phyloP scores from a whole-genome alignment of 2,113 vertebrate genomes.

The Oncorhynchus keta region DNA sequence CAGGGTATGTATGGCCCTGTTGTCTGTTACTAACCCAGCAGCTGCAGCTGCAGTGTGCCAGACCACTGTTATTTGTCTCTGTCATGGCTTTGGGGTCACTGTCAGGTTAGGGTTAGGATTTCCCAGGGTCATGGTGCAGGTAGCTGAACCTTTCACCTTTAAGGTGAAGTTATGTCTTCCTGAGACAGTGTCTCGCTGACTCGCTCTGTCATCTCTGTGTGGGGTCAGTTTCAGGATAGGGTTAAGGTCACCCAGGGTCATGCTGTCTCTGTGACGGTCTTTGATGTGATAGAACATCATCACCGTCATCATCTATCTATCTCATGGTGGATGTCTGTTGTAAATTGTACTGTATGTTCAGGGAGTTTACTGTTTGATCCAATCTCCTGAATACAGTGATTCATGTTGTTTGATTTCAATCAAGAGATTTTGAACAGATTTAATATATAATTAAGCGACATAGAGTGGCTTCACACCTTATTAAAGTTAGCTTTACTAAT shows the following conservation, averaged over 20 bases:
- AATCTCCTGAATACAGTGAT: background rate
- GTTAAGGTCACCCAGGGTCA: too few relatives aligned
- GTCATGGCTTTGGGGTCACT: background rate
- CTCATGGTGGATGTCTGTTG: background rate
- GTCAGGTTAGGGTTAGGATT: constrained; percentile 6
- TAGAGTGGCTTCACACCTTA: background rate
- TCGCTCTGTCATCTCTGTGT: background rate
- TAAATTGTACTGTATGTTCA: background rate
- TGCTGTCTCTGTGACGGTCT: background rate
- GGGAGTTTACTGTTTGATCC: background rate
- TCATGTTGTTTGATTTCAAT: background rate
- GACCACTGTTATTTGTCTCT: background rate
- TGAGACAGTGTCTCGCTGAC: background rate
- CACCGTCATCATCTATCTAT: too few relatives aligned
- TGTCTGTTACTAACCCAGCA: too few relatives aligned
- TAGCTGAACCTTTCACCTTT: background rate
- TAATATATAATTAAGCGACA: background rate
- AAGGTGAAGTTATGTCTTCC: background rate
- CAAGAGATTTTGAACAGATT: background rate
- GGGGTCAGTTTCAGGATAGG: too few relatives aligned
- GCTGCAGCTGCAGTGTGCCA: background rate
- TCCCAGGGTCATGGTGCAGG: too few relatives aligned
- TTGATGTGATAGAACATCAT: background rate
- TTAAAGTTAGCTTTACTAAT: too few relatives aligned
- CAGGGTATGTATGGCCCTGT: too few relatives aligned